Evolutionary conservation across 2,113 vertebrate species (phyloP).

Genomic region (Delphinapterus leucas): DNA sequence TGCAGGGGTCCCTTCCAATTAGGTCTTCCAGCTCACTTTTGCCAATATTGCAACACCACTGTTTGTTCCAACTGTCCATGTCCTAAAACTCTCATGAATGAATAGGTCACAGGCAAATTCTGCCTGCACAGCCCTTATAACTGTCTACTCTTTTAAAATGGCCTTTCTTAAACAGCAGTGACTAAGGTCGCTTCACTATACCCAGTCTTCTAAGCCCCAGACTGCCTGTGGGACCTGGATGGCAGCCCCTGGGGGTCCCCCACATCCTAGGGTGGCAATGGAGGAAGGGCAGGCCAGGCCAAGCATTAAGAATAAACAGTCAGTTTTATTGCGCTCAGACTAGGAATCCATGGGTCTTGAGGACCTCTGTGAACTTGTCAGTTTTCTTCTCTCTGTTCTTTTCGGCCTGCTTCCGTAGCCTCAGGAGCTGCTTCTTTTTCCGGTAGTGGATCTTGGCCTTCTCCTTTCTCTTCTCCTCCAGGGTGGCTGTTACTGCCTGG

Average conservation of each 20-base stretch:
- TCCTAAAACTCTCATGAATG: neutral
- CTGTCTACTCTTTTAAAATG: fast-evolving
- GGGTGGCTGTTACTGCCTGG: constrained; percentile 71
- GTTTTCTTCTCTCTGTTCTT: too few relatives aligned
- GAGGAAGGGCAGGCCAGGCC: constrained; percentile 61
- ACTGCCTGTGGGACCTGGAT: too few relatives aligned
- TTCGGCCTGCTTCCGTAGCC: too few relatives aligned
- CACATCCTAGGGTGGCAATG: neutral
- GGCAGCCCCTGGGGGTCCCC: neutral
- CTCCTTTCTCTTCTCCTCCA: neutral
- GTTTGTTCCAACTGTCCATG: neutral
- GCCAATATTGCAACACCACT: fast-evolving
- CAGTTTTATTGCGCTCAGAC: neutral
- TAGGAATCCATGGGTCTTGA: neutral
- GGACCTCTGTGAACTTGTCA: neutral
- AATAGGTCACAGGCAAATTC: neutral
- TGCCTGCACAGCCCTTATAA: neutral
- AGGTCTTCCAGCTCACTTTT: neutral
- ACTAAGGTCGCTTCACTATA: too few relatives aligned
- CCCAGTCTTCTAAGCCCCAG: too few relatives aligned
- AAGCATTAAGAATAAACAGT: neutral
- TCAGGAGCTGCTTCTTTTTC: too few relatives aligned
- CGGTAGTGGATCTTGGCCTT: too few relatives aligned
- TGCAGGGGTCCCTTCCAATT: too few relatives aligned
- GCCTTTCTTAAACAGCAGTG: too few relatives aligned